Evolutionary conservation across 2,797 vertebrate species (phyloP), one percentile per base, ranked within the genome.

Genomic region (Muscicapa comitata): DNA sequence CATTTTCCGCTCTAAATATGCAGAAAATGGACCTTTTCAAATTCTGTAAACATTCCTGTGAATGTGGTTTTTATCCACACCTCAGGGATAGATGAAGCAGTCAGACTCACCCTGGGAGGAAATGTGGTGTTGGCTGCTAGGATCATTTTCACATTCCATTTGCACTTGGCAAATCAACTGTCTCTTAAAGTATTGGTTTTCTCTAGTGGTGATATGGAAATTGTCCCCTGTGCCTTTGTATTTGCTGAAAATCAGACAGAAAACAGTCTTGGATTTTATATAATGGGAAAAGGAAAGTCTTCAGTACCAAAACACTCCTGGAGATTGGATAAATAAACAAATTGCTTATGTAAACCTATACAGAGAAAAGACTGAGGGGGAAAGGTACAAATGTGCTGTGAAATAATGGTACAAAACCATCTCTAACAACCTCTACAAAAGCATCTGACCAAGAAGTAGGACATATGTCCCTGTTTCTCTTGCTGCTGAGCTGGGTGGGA

Each of bases 1-100:
- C 89, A 8, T 88, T 92, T 91, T 78, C 68, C 3, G 21, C 93
- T 94, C 70, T 70, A 93, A 96, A 95, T 85, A 35, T 23, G 89
- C 94, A 96, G 90, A 96, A 94, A 72, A 81, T 87, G 57, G 86
- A 82, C 71, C 94, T 85, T 92, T 94, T 86, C 82, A 59, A 74
- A 42, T 80, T 94, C 77, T 57, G 0, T 85, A 66, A 91, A 63
- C 25, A 8, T 58, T 71, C 29, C 53, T 37, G 13, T 92, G 86
- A 90, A 33, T 51, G 53, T 62, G 45, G 1, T 28, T 77, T 92
- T 70, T 82, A 87, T 86, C 75, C 48, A 35, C 66, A 91, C 68
- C 55, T 72, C 57, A 86, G 91, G 75, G 70, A 33, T 5, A 65
- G 72, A 58, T 91, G 57, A 80, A 76, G 54, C 82, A 83, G 63